A percentile compares a stretch with the other conserved stretches of the same genome.
Evolutionary conservation across 1,140 invertebrate genomes (phyloP).

Genomic region (Chionoecetes opilio): DNA sequence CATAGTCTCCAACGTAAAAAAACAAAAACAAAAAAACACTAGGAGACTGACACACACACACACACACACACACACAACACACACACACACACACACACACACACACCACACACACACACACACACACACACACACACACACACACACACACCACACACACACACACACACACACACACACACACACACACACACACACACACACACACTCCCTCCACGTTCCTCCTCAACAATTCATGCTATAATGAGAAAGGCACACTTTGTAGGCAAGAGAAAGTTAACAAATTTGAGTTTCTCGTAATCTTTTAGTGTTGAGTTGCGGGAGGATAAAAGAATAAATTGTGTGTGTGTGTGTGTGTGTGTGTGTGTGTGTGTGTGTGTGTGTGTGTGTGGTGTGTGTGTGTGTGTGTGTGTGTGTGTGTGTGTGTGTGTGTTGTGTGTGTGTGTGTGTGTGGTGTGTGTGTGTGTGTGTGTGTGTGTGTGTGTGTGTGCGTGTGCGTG

Average conservation of each 20-base stretch:
- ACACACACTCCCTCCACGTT: background rate
- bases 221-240: background rate
- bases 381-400: conserved; percentile 16
- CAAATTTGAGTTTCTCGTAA: background rate
- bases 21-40: too few species aligned
- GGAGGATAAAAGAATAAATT: background rate
- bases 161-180: background rate
- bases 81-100: background rate
- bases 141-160: background rate
- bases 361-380: conserved; percentile 18
- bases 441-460: background rate
- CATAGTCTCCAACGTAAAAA: too few species aligned
- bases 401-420: conserved; percentile 9
- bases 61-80: background rate
- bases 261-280: background rate
- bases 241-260: background rate
- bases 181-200: conserved; percentile 27
- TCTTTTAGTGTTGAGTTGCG: conserved; percentile 1
- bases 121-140: background rate
- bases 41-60: too few species aligned
- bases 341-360: background rate
- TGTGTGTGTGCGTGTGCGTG: background rate
- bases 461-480: background rate
- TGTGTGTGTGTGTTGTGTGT: background rate
- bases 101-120: too few species aligned